Base-by-base conservation (phyloP, 1,140 invertebrate genomes). In the Pinna nobilis region DNA sequence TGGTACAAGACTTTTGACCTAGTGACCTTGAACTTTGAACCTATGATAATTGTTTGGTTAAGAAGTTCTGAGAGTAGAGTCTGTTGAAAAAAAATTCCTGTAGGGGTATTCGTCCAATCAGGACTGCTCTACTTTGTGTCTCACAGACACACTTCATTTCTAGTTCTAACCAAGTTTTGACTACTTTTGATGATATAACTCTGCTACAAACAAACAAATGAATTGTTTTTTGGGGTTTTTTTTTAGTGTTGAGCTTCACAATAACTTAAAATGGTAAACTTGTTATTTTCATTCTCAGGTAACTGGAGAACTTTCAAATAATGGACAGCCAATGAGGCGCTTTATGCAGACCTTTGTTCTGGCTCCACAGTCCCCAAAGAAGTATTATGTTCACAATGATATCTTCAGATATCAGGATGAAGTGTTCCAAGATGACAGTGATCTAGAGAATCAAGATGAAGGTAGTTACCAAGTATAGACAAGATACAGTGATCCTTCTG, bases 311-410 rank as follows among this genome's bases (percentile, higher is more conserved):
- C 89, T 99, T 67, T 98, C 96, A 23, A 99, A 98, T 89, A 95
- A 95, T 87, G 96, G 97, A 2, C 93, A 96, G 82, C 97, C 96
- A 23, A 98, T 98, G 96, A 92, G 97, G 35, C 93, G 97, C 18
- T 99, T 99, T 89, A 97, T 97, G 82, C 97, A 99, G 90, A 98
- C 97, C 0, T 99, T 99, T 91, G 96, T 99, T 15, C 89, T 99
- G 84, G 97, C 95, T 55, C 94, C 95, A 41, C 96, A 98, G 90
- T 94, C 94, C 53, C 96, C 96, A 28, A 98, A 97, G 91, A 97
- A 97, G 90, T 99, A 97, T 90, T 99, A 98, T 86, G 97, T 99
- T 23, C 96, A 97, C 86, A 99, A 99, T 90, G 97, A 99, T 89
- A 98, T 99, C 85, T 99, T 99, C 90, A 94, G 97, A 64, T 99